Conservation (phyloP, 2,797 vertebrate genomes). For the Glossophaga mutica region DNA sequence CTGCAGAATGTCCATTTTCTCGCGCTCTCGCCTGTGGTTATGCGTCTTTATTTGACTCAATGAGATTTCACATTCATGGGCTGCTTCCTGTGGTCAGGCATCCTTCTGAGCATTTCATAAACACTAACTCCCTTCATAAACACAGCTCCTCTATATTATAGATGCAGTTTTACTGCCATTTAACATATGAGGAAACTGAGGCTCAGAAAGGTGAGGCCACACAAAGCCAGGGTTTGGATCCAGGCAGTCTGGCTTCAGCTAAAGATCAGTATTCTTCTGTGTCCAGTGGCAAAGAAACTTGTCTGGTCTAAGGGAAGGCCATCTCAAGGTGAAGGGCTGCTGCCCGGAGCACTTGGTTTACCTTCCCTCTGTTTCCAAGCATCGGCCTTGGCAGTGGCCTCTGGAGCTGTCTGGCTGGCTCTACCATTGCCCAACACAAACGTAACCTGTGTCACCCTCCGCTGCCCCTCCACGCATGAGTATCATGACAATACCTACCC, state of each 20-base stretch:
- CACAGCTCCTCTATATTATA: background rate
- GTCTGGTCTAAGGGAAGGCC: background rate
- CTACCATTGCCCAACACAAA: background rate
- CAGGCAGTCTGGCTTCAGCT: background rate
- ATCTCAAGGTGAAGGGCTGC: background rate
- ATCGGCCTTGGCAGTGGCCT: background rate
- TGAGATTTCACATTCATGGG: background rate
- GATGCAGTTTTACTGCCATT: background rate
- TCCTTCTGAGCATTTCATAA: background rate
- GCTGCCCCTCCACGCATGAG: background rate
- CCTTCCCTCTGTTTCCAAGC: background rate
- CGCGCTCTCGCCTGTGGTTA: background rate
- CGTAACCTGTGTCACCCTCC: too few species aligned
- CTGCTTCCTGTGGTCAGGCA: background rate
- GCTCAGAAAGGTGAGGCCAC: background rate
- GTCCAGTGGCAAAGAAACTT: background rate
- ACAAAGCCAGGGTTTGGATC: background rate
- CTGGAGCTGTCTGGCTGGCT: background rate
- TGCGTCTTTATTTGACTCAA: background rate
- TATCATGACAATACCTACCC: background rate
- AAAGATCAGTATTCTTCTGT: background rate
- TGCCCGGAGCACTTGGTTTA: background rate
- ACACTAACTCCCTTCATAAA: background rate
- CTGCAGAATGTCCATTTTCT: too few species aligned
- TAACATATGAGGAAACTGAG: background rate